Evolutionary conservation across 2,797 vertebrate genomes (phyloP).

Genomic region (Urosaurus nigricauda): DNA sequence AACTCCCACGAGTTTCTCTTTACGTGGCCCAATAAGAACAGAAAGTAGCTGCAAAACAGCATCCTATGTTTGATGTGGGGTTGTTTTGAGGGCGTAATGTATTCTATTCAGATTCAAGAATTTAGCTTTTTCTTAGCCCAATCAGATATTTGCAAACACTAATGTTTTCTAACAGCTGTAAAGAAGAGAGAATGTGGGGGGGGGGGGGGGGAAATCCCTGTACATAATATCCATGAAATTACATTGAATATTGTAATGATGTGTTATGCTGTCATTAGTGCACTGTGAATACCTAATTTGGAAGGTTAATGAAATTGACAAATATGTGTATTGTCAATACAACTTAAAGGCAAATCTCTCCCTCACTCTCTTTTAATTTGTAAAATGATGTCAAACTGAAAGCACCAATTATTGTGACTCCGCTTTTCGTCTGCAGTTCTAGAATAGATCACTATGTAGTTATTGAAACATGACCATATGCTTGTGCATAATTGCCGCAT

Average conservation of each 20-base stretch:
- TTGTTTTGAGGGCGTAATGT: conserved; percentile 57
- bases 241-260: conserved; percentile 77
- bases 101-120: conserved; percentile 67
- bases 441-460: conserved; percentile 62
- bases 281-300: conserved; percentile 76
- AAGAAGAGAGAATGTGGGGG: conserved; percentile 75
- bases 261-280: conserved; percentile 76
- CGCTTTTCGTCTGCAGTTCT: conserved; percentile 60
- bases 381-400: conserved; percentile 70
- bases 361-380: conserved; percentile 66
- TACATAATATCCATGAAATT: conserved; percentile 77
- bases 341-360: conserved; percentile 73
- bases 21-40: conserved; percentile 44
- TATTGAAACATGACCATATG: conserved; percentile 69
- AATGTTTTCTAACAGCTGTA: conserved; percentile 78
- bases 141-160: conserved; percentile 74
- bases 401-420: conserved; percentile 65
- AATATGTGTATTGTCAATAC: conserved; percentile 72
- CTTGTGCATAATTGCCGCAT: conserved; percentile 62
- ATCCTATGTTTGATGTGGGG: conserved; percentile 59
- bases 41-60: conserved; percentile 60
- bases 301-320: conserved; percentile 80
- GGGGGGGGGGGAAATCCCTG: conserved; percentile 70
- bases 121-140: conserved; percentile 69
- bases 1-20: conserved; percentile 42